A percentile compares a stretch with the other conserved stretches of the same genome.
Conservation (phyloP, 2,797 vertebrate species). For the Ctenochaetus hawaiiensis region DNA sequence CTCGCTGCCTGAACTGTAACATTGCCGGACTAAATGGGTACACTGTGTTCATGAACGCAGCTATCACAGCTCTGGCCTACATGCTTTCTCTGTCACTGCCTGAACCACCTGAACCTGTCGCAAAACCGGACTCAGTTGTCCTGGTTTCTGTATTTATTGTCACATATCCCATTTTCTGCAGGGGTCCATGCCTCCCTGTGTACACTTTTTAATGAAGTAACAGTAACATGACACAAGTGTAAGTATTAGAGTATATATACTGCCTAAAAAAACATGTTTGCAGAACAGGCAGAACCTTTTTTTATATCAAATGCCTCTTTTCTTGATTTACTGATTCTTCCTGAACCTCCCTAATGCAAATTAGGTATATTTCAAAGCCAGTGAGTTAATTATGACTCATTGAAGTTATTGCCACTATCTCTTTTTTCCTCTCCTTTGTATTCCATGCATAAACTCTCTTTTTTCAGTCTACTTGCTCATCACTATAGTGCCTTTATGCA, state of each 20-base stretch:
- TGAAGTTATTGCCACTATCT: neutral
- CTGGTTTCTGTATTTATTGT: conserved; percentile 33
- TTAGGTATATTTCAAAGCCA: neutral
- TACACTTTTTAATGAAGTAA: no score
- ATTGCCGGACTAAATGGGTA: conserved; percentile 50
- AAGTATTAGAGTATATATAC: no score
- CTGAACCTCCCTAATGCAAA: neutral
- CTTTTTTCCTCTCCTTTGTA: neutral
- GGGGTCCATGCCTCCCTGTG: no score
- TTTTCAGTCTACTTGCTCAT: neutral
- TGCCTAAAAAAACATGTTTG: neutral
- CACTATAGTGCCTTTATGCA: neutral
- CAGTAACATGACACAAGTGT: no score
- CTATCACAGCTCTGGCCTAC: conserved; percentile 55
- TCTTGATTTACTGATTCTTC: neutral
- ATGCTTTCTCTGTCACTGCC: conserved; percentile 33
- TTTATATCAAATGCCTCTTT: neutral
- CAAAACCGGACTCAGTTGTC: conserved; percentile 17
- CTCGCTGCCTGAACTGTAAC: conserved; percentile 46
- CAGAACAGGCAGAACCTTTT: neutral
- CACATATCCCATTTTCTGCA: neutral
- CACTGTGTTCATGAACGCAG: conserved; percentile 50
- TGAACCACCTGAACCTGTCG: conserved; percentile 32
- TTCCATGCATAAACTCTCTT: neutral
- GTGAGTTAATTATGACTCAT: neutral